Evolutionary conservation across 2,113 vertebrate genomes (phyloP).

Genomic region (Haemorhous mexicanus): DNA sequence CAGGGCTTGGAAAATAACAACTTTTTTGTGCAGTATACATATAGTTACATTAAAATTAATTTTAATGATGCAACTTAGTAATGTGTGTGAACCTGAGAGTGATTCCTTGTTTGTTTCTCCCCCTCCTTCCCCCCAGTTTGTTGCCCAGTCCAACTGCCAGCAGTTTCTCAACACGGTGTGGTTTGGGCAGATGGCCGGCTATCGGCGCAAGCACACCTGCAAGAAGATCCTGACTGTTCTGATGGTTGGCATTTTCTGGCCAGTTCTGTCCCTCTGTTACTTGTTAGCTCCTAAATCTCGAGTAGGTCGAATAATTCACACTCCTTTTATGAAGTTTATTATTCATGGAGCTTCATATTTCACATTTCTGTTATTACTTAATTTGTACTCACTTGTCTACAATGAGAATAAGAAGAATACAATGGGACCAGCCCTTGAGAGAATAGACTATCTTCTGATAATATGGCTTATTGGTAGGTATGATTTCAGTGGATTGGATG

Average conservation of each 20-base stretch:
- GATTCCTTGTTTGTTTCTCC: not conserved
- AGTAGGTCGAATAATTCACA: constrained; percentile 95
- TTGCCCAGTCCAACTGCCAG: constrained; percentile 98
- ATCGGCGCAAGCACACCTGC: constrained; percentile 94
- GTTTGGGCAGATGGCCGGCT: constrained; percentile 98
- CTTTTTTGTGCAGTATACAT: not conserved
- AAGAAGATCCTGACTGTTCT: constrained; percentile 94
- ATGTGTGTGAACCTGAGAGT: not conserved
- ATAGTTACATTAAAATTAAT: not conserved
- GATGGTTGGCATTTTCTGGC: constrained; percentile 91
- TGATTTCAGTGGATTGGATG: not conserved
- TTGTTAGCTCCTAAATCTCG: constrained; percentile 93
- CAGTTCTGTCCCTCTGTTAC: constrained; percentile 92
- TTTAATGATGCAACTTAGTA: not conserved
- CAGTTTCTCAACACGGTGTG: constrained; percentile 99
- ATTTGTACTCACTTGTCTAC: constrained; percentile 97
- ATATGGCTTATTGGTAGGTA: constrained; percentile 94
- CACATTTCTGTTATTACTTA: constrained; percentile 92
- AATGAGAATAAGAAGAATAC: constrained; percentile 94
- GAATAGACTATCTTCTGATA: constrained; percentile 96
- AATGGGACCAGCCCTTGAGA: constrained; percentile 92
- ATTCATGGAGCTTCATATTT: constrained; percentile 98
- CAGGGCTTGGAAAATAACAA: not conserved
- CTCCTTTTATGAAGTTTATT: constrained; percentile 98
- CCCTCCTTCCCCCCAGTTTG: constrained; percentile 77